Evolutionary conservation across 2,888 invertebrate species (phyloP).

Genomic region (Tribolium freemani): DNA sequence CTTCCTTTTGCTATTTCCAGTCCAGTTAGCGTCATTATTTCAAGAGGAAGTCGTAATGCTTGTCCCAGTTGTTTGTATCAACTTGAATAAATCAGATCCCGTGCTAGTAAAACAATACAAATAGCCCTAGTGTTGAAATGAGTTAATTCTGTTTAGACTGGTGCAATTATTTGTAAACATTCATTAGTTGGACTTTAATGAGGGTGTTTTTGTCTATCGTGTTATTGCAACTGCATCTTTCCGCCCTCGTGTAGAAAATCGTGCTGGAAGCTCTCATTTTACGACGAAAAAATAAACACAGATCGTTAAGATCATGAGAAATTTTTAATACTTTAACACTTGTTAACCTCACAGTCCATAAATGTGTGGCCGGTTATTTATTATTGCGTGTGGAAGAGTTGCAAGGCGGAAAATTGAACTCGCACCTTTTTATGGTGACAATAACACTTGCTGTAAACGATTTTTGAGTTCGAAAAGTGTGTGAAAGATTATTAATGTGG

Average conservation of each 20-base stretch:
- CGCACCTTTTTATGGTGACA: neutral
- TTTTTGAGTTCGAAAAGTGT: neutral
- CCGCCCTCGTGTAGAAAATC: too few species aligned
- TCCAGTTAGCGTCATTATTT: neutral
- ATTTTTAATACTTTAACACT: conserved; percentile 37
- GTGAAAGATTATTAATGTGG: too few species aligned
- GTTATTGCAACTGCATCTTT: too few species aligned
- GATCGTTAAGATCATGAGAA: conserved; percentile 20
- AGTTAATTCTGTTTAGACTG: conserved; percentile 40
- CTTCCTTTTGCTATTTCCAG: neutral
- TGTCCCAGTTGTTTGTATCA: neutral
- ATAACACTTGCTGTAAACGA: neutral
- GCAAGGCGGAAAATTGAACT: conserved; percentile 28
- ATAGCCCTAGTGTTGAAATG: conserved; percentile 11
- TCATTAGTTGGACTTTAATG: too few species aligned
- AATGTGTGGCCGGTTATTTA: conserved; percentile 20
- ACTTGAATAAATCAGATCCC: neutral
- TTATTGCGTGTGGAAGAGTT: conserved; percentile 2
- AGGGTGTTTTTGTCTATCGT: too few species aligned
- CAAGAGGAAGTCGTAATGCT: neutral
- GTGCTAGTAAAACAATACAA: neutral
- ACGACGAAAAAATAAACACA: conserved; percentile 34
- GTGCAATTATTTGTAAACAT: conserved; percentile 32
- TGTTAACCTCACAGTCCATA: conserved; percentile 34
- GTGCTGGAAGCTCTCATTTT: too few species aligned